Conservation (phyloP, 2,888 invertebrate genomes). For the Ligdia adustata region DNA sequence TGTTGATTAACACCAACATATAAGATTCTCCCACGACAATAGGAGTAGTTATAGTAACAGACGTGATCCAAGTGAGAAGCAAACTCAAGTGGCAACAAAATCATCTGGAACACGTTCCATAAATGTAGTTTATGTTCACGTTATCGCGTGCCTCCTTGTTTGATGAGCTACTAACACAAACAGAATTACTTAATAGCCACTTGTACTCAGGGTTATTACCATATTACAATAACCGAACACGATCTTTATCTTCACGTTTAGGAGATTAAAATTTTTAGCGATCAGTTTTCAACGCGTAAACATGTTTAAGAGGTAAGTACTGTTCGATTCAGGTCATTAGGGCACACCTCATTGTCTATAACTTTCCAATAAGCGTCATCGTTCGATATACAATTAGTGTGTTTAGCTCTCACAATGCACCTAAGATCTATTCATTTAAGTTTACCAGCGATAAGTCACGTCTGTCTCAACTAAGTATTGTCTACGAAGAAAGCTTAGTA, state of each 20-base stretch:
- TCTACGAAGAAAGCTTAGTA: constrained; percentile 34
- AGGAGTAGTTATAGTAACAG: constrained; percentile 2
- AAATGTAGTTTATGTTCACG: constrained; percentile 51
- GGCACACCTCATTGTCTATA: constrained; percentile 43
- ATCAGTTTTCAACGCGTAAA: constrained; percentile 7
- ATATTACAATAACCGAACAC: constrained; percentile 30
- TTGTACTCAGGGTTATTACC: constrained; percentile 36
- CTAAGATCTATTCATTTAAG: constrained; percentile 13
- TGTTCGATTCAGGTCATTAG: constrained; percentile 46
- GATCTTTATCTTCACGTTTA: constrained; percentile 18
- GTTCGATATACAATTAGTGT: constrained; percentile 4
- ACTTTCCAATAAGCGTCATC: constrained; percentile 46
- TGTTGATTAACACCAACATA: constrained; percentile 25
- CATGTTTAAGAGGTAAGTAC: constrained; percentile 9
- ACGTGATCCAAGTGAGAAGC: constrained; percentile 23
- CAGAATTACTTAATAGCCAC: constrained; percentile 50
- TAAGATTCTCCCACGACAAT: constrained; percentile 33
- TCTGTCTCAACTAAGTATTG: constrained; percentile 21
- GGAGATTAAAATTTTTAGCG: constrained; percentile 25
- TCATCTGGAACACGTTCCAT: constrained; percentile 37
- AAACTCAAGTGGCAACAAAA: constrained; percentile 40
- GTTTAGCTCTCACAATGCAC: constrained; percentile 10
- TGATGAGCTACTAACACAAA: constrained; percentile 54
- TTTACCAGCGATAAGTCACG: constrained; percentile 18
- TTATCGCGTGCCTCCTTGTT: constrained; percentile 64